Evolutionary conservation across 2,797 vertebrate genomes (phyloP).

Genomic region (Decapterus maruadsi): DNA sequence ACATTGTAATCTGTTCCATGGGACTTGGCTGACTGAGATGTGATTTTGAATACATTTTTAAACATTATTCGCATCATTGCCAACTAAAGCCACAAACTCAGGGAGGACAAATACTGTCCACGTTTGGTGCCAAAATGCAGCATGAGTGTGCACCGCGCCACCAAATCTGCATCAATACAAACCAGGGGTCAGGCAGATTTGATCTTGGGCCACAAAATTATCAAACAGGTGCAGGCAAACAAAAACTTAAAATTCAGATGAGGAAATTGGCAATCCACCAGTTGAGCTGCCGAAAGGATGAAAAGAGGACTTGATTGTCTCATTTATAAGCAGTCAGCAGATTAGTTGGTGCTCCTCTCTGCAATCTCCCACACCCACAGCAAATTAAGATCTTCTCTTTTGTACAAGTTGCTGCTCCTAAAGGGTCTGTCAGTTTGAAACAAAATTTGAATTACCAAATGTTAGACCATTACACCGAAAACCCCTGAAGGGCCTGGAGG

Average conservation of each 20-base stretch:
- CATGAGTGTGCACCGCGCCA: background rate
- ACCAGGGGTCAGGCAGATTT: background rate
- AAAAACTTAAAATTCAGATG: background rate
- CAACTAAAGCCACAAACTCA: background rate
- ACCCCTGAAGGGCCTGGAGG: slow-evolving; percentile 24
- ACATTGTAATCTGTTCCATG: background rate
- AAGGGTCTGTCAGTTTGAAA: slow-evolving; percentile 21
- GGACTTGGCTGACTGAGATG: slow-evolving; percentile 2
- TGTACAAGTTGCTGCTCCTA: background rate
- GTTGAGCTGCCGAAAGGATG: background rate
- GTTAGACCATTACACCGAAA: background rate
- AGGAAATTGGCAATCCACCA: background rate
- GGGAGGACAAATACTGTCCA: background rate
- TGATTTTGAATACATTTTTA: background rate
- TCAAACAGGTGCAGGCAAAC: slow-evolving; percentile 15
- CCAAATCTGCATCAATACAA: slow-evolving; percentile 4
- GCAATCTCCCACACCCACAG: background rate
- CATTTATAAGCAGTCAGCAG: background rate
- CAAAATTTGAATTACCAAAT: slow-evolving; percentile 16
- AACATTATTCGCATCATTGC: background rate
- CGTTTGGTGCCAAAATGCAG: background rate
- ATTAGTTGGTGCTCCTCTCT: background rate
- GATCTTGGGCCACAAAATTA: background rate
- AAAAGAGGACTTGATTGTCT: slow-evolving; percentile 9
- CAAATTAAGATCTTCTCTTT: slow-evolving; percentile 10